Evolutionary conservation across 2,113 vertebrate species (phyloP).

Genomic region (Candoia aspera): DNA sequence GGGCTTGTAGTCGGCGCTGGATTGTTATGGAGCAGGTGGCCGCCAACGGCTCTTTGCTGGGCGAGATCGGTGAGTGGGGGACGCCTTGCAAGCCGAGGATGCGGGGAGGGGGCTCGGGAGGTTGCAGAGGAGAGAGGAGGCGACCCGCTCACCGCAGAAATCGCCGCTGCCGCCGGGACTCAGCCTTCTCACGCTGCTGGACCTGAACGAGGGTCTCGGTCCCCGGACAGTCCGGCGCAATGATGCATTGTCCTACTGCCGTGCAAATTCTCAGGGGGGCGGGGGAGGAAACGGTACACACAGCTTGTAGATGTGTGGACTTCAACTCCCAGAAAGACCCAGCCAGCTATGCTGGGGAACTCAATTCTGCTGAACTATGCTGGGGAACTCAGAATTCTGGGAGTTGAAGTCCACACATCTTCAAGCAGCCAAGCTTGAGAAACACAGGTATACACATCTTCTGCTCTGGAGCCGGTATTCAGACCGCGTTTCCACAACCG

Average conservation of each 20-base stretch:
- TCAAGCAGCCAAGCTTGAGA: too few species aligned
- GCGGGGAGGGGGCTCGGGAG: neutral
- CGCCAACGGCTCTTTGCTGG: neutral
- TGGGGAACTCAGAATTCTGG: too few species aligned
- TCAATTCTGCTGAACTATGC: too few species aligned
- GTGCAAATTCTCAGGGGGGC: neutral
- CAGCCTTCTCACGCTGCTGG: neutral
- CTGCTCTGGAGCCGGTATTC: neutral
- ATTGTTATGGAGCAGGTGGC: neutral
- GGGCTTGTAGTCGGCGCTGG: neutral
- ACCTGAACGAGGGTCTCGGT: neutral
- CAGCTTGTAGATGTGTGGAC: too few species aligned
- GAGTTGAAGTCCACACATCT: too few species aligned
- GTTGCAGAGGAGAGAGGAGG: too few species aligned
- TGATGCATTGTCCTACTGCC: neutral
- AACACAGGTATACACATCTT: neutral
- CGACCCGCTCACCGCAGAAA: too few species aligned
- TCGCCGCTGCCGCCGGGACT: too few species aligned
- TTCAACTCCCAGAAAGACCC: too few species aligned
- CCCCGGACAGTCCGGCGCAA: neutral
- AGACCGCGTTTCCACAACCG: neutral
- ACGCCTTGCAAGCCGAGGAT: too few species aligned
- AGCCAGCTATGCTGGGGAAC: too few species aligned
- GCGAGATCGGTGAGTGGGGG: neutral
- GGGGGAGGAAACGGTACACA: neutral